phyloP scores from a whole-genome alignment of 2,888 invertebrate genomes.

The Macrosiphum euphorbiae region DNA sequence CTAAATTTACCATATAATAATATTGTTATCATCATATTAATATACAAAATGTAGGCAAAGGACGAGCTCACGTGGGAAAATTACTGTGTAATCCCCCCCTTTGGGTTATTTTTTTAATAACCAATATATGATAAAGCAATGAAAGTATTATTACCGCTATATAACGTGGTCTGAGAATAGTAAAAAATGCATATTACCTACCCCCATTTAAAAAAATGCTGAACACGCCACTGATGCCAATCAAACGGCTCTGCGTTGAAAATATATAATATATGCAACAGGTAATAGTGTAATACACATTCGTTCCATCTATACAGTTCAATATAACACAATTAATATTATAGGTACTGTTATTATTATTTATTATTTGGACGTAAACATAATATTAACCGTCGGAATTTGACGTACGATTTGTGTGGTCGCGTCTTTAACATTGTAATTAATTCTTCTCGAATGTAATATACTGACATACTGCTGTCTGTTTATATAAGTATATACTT shows the following conservation, averaged over 20 bases:
- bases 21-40: background rate
- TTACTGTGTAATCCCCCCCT: no score
- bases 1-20: background rate
- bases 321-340: background rate
- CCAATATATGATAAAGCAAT: no score
- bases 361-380: background rate
- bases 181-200: no score
- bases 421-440: background rate
- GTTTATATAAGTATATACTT: background rate
- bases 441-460: background rate
- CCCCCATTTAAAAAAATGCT: no score
- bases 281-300: background rate
- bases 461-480: background rate
- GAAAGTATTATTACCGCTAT: no score
- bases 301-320: background rate
- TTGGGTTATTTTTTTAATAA: no score
- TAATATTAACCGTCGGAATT: background rate
- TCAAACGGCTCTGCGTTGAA: background rate
- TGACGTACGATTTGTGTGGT: background rate
- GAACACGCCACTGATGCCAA: no score
- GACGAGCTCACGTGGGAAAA: no score
- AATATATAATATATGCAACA: background rate
- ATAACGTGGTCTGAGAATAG: no score
- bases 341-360: background rate
- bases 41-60: background rate